phyloP scores from a whole-genome alignment of 2,888 invertebrate species.

The Drosophila planitibia region DNA sequence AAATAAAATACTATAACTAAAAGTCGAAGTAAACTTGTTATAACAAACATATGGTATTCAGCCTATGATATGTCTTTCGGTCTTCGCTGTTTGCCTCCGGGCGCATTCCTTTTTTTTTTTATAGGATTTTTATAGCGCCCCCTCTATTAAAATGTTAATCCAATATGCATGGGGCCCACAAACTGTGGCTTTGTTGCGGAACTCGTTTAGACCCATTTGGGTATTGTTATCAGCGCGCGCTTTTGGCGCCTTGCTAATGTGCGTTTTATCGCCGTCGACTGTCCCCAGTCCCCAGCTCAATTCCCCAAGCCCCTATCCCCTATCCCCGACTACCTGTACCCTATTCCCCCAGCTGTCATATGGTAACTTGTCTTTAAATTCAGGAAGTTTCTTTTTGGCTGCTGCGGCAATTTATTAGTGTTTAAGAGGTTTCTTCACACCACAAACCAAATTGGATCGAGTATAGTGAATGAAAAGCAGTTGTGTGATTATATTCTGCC shows the following conservation, averaged over 20 bases:
- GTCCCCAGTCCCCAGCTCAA: background rate
- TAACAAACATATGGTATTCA: slow-evolving; percentile 13
- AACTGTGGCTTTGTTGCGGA: slow-evolving; percentile 50
- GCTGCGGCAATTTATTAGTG: slow-evolving; percentile 69
- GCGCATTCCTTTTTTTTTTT: slow-evolving; percentile 48
- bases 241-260: slow-evolving; percentile 79
- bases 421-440: slow-evolving; percentile 77
- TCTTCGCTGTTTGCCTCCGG: slow-evolving; percentile 25
- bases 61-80: slow-evolving; percentile 5
- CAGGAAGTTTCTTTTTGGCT: slow-evolving; percentile 68
- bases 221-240: slow-evolving; percentile 62
- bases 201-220: slow-evolving; percentile 66
- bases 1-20: background rate
- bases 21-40: slow-evolving; percentile 41
- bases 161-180: slow-evolving; percentile 23
- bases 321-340: slow-evolving; percentile 6
- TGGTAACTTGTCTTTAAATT: slow-evolving; percentile 48
- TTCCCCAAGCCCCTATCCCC: slow-evolving; percentile 4
- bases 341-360: slow-evolving; percentile 17
- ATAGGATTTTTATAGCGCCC: slow-evolving; percentile 67
- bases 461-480: slow-evolving; percentile 56
- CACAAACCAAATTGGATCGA: slow-evolving; percentile 43
- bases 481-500: background rate
- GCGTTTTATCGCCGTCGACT: slow-evolving; percentile 63
- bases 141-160: slow-evolving; percentile 79